Base-by-base conservation (phyloP, 2,888 invertebrate genomes). In the Cerceris rybyensis region DNA sequence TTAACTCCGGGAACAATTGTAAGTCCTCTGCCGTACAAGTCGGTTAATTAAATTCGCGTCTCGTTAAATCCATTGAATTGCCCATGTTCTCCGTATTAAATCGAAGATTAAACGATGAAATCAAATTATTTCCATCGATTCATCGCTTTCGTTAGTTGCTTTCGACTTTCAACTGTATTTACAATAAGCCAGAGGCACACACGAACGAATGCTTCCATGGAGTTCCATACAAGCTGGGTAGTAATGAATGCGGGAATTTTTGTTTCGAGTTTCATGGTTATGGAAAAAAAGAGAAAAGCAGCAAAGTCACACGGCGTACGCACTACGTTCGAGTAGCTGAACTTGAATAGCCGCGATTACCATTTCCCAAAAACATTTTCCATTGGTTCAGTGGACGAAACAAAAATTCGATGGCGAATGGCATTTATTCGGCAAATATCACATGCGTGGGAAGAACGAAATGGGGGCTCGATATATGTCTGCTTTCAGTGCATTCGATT, bases 11-110 rank as follows among this genome's bases (percentile, higher is more conserved):
- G 70, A 79, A 75, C 64, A 76, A 78, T 81, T 79, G 66, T 13
- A n/a, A 67, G 16, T 75, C 52, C 50, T 63, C 41, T 39, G 67
- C 52, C 65, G 83, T 71, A 77, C 77, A 78, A 71, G 71, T 17
- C 28, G 50, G 77, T 80, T 84, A 84, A 84, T 84, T 82, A 78
- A 84, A 81, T 67, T 46, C 76, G 55, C 42, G 57, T 50, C 57
- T 69, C 61, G 49, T 67, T 77, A 67, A 61, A 71, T 16, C 49
- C 52, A 16, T 28, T 43, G n/a, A 14, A 57, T 57, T 41, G 55
- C 54, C 16, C 49, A 68, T 42, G n/a, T 42, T 54, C 17, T 55
- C 54, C 43, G 17, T 52, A 16, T 49, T 14, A 60, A 43, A 60
- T 43, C 43, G 46, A 50, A 28, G 52, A 63, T 63, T 46, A 63